Percentiles rank a stretch among this genome's conserved stretches.
Conservation (phyloP, 2,797 vertebrate genomes). For the Falco columbarius region DNA sequence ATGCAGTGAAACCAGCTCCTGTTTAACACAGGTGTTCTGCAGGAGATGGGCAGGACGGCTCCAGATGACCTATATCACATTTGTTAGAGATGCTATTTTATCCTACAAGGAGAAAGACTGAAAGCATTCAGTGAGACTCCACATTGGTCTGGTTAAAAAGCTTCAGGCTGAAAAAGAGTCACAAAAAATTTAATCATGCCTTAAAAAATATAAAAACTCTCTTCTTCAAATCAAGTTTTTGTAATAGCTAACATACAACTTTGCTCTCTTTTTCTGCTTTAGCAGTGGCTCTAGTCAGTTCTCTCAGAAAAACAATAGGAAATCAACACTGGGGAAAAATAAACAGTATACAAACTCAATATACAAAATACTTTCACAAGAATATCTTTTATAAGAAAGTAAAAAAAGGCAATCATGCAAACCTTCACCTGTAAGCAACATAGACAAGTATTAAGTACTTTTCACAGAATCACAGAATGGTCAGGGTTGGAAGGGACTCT, state of each 20-base stretch:
- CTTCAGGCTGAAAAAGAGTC: constrained; percentile 12
- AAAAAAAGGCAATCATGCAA: background rate
- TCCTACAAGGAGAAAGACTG: background rate
- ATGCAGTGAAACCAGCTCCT: background rate
- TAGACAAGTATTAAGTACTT: background rate
- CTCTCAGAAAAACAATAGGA: background rate
- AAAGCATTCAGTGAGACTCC: background rate
- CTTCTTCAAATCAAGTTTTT: background rate
- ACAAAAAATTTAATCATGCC: background rate
- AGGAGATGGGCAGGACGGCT: background rate
- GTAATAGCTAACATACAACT: background rate
- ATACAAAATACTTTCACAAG: background rate
- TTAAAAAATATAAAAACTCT: background rate
- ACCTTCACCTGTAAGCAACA: background rate
- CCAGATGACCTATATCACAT: background rate
- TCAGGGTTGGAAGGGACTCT: too few relatives aligned
- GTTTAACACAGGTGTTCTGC: background rate
- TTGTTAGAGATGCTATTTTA: background rate
- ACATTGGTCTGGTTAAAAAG: background rate
- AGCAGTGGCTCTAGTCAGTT: background rate
- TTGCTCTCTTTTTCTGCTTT: background rate
- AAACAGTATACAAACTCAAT: background rate
- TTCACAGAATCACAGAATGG: too few relatives aligned
- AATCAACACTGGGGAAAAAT: background rate
- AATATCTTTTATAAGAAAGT: background rate